Evolutionary conservation across 2,113 vertebrate species (phyloP), one percentile per base, ranked within the genome.

Genomic region (Philantomba maxwellii): DNA sequence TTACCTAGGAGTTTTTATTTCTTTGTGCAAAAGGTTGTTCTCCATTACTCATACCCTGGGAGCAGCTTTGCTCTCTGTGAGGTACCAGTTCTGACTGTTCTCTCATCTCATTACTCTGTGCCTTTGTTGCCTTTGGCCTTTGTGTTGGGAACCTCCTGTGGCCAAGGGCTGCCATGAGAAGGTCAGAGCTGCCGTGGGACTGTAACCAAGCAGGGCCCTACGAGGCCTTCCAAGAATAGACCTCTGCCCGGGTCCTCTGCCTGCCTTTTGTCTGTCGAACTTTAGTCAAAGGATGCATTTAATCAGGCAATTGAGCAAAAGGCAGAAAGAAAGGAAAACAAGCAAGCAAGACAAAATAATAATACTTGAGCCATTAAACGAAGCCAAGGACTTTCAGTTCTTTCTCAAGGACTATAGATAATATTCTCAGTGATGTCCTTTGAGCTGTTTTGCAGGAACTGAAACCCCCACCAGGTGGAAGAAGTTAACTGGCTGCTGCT

Each of bases 1-100:
- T 95, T 90, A 45, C 57, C 25, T 75, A 66, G 62, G 85, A 91
- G n/a, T 75, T 83, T 97, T 95, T 83, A 80, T 77, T 66, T 70
- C 89, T 95, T 23, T 85, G 45, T 85, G 78, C 36, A 89, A 75
- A 97, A 73, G 51, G 51, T 51, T 87, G 25, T 39, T 81, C 62
- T 93, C 88, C 92, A 92, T 89, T 80, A 92, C 81, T 64, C n/a
- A 73, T 53, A 82, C 17, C 62, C 57, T 25, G 57, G 47, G n/a
- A 89, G 39, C 58, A 89, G 62, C 78, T 95, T 87, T 80, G 75
- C 64, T 96, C 78, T 85, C 84, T 90, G 83, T 2, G 6, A 89
- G 87, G 62, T 43, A 87, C 39, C 12, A 8, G 51, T 62, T 88
- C 66, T 62, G 15, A 60, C n/a, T 75, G 64, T 70, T 86, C 62